Evolutionary conservation across 2,113 vertebrate species (phyloP), one percentile per base, ranked within the genome.

Genomic region (Talpa occidentalis): DNA sequence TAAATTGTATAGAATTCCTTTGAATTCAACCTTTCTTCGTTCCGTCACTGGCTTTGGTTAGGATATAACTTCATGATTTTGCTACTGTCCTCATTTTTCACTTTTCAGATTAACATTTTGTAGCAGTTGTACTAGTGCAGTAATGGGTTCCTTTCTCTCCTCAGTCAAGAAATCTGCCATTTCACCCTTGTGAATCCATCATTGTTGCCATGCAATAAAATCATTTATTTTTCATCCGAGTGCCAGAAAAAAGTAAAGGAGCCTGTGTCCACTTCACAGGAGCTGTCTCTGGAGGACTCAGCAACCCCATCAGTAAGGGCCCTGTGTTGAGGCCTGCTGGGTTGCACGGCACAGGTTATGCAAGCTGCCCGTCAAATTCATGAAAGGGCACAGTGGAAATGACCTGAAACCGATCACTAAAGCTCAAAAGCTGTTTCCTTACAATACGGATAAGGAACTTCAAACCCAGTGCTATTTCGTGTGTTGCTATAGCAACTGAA

Each of bases 11-110:
- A 8, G 90, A 94, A 90, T 73, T 73, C 74, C 28, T 92, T 95
- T 96, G 73, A 96, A 96, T 80, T 42, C 85, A 96, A 84, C 69
- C 37, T 95, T 98, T 96, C 84, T 94, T 93, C 78, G 95, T 88
- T 26, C 1, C 54, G 62, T 42, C n/a, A 66, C 40, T 21, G 26
- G 47, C 78, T 66, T 76, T 72, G 79, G 82, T 90, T 94, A 94
- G 82, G 4, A 72, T n/a, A 21, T 4, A 93, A 91, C 10, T 19
- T 85, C 24, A 11, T 90, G 60, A 52, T 64, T 97, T 88, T 92
- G 74, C 93, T 95, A 82, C 74, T 89, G 6, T 22, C 54, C 5
- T 85, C 32, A 35, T 19, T 70, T 85, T 28, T 92, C 77, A 37
- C 85, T 59, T 80, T 94, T 96, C 85, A 70, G 66, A 91, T 10